Evolutionary conservation across 2,797 vertebrate genomes (phyloP).

Genomic region (Leucoraja ocellata): DNA sequence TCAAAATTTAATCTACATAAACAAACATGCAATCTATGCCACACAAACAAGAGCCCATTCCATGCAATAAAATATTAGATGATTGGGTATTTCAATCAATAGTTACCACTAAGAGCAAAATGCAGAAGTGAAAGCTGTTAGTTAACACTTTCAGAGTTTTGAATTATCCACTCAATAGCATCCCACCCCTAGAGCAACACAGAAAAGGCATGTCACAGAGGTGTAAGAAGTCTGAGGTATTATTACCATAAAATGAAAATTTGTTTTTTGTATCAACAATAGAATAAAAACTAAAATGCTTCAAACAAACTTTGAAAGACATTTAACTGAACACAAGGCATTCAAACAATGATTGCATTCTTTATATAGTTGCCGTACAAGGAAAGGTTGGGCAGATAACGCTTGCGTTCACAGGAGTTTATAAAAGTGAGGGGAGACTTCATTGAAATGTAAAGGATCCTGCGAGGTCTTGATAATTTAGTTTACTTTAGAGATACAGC

Average conservation of each 20-base stretch:
- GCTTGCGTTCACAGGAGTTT: too few relatives aligned
- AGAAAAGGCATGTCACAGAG: slow-evolving; percentile 53
- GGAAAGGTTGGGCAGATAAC: too few relatives aligned
- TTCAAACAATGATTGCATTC: background rate
- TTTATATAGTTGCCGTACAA: too few relatives aligned
- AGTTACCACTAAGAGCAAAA: slow-evolving; percentile 69
- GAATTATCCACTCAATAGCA: slow-evolving; percentile 98
- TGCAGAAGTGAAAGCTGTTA: slow-evolving; percentile 65
- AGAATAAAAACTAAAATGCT: background rate
- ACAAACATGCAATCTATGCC: background rate
- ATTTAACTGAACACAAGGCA: background rate
- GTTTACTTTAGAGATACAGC: too few relatives aligned
- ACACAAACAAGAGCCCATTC: background rate
- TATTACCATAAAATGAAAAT: background rate
- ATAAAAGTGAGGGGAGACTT: too few relatives aligned
- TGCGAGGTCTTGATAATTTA: too few relatives aligned
- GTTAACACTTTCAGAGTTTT: slow-evolving; percentile 80
- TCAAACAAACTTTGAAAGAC: too few relatives aligned
- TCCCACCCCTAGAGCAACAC: slow-evolving; percentile 86
- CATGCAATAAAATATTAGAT: slow-evolving; percentile 12
- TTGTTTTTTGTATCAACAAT: too few relatives aligned
- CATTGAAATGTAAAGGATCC: too few relatives aligned
- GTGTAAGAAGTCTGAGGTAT: background rate
- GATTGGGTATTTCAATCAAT: slow-evolving; percentile 22
- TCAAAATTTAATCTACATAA: background rate